Evolutionary conservation across 1,140 invertebrate genomes (phyloP), one percentile per base, ranked within the genome.

Genomic region (Metaphire vulgaris): DNA sequence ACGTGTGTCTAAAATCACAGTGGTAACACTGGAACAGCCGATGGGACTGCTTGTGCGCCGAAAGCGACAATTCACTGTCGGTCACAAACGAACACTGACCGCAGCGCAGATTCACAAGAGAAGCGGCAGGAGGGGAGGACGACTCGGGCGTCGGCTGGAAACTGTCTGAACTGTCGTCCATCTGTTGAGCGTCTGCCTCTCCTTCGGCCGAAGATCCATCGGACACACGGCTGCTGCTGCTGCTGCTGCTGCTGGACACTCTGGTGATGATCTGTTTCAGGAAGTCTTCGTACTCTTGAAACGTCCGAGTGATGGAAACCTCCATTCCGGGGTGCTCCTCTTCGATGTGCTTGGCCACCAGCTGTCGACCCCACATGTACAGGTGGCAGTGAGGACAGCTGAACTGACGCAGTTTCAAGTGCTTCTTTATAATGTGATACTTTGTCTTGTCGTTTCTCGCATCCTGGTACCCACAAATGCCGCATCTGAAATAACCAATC

Each of bases 301-400:
- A 73, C 16, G 72, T 73, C 1, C 72, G 32, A 26, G 32, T 73
- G 26, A 73, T 34, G 26, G 34, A 73, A 30, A 73, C 41, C 28
- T 73, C 72, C 33, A 67, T 69, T 1, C 67, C 67, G 1, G 74
- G 74, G 56, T 76, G 74, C 16, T 21, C 68, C 28, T 41, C 34
- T 21, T 76, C 69, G 32, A 33, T 34, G 72, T 73, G 72, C 21
- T 29, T 64, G 16, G 56, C 31, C 1, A 73, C 72, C 28, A 41
- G 72, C 33, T 73, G 72, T 41, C 72, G 32, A 6, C 72, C 72
- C 76, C 76, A 76, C 34, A 72, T 76, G 64, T 72, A 71, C 30
- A 41, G 31, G 70, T 33, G 26, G 31, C 76, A 76, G 70, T 76
- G 70, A 0, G 76, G 76, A 33, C 76, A 76, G 41, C 71, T 69